Base-by-base conservation (phyloP, 2,113 vertebrate genomes). In the Pardalotus punctatus region DNA sequence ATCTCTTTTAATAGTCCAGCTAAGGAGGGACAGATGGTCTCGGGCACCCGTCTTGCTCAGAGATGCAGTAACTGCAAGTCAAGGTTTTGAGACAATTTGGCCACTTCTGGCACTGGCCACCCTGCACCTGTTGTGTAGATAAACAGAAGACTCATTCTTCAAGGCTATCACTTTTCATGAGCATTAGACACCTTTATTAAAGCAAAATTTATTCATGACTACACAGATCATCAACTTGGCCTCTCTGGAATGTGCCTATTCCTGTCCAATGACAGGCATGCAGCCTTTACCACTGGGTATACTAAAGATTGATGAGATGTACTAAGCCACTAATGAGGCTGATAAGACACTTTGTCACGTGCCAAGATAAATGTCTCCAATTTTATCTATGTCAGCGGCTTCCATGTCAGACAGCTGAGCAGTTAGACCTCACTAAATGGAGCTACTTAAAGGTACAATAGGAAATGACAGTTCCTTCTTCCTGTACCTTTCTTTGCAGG, bases 301-400 rank as follows among this genome's bases (percentile, higher is more conserved):
- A 64, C 81, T 96, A 80, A 93, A 96, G 95, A 97, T 83, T 95
- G 93, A 93, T 94, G 96, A 93, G 94, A 96, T 5, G 12, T 96
- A 94, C 85, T 93, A 94, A 96, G 93, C 87, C 90, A 94, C 90
- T 96, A 97, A 96, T 92, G 92, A 96, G 93, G 93, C 94, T 96
- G 94, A 95, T 97, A 94, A 97, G 94, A 93, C 90, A 90, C 81
- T 93, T 92, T 74, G 88, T 95, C 94, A 95, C 82, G 79, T 97
- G 95, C 92, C 96, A 96, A 95, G 95, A 96, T 96, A 93, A 93
- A 96, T 91, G 74, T 90, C 87, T 88, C 92, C 90, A 90, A 74
- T 96, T 96, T 96, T 91, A 88, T 94, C 90, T 93, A 20, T 94
- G 94, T 96, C 95, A 95, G 93, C 7, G 2, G 64, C 87, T 91